Evolutionary conservation across 2,797 vertebrate species (phyloP), one percentile per base, ranked within the genome.

Genomic region (Dendrocincla fuliginosa): DNA sequence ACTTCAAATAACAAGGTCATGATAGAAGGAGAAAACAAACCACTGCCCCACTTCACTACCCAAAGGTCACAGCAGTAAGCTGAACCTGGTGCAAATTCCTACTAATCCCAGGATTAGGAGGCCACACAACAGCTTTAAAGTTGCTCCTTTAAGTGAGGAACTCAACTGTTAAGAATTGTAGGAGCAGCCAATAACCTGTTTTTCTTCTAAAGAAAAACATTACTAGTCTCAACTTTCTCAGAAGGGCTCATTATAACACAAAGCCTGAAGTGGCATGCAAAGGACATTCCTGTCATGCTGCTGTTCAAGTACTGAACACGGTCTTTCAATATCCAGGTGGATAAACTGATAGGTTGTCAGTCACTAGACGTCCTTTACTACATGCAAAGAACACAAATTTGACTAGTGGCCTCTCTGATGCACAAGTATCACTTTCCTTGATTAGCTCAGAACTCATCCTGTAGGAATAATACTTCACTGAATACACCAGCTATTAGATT

Each of bases 101-200:
- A 55, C 35, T 93, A 91, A 88, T 68, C 60, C 57, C 39, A 56
- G 77, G 76, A 96, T 94, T 78, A 95, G 53, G 68, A 81, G 71
- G 50, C 33, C 82, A 87, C 24, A 50, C 19, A 81, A 77, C 49
- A 88, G 65, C 47, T 93, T 83, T 65, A 64, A 81, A 68, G 42
- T 75, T 57, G 53, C 41, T 85, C 64, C 82, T 91, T 83, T 69
- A 83, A 82, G 44, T 13, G 18, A 94, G 14, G 35, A 92, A 73
- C 42, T 74, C 69, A 75, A 89, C 55, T 52, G 52, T 94, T 93
- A 83, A 74, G 49, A 89, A 49, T 3, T 61, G 16, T 3, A 83
- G 63, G 65, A 76, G 19, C 22, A 64, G 46, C 4, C 57, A 95
- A 6, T 49, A 82, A 73, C 35, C 61, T 84, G 3, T 59, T 47